These are phyloP conservation scores for Liparis tanakae DNA, from an alignment of 2,797 vertebrate genomes.

Conservation along the genomic window DNA sequence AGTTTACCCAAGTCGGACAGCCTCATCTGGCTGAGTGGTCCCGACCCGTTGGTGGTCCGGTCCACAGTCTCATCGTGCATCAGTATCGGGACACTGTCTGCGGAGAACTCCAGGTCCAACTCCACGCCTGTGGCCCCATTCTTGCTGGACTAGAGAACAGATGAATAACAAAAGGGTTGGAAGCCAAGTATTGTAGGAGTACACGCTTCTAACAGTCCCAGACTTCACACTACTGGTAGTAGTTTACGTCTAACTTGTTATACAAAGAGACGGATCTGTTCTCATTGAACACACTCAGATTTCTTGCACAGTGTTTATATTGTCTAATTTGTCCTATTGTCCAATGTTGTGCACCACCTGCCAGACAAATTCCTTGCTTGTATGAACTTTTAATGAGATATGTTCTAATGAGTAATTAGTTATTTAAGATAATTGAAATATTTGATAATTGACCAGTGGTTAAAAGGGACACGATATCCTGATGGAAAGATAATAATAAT, in stretches of 20 bases:
- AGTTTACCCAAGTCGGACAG: conserved; percentile 88
- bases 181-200: neutral
- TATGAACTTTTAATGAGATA: too few species aligned
- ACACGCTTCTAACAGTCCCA: neutral
- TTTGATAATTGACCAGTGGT: too few species aligned
- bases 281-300: too few species aligned
- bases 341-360: too few species aligned
- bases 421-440: too few species aligned
- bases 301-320: too few species aligned
- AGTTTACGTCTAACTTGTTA: too few species aligned
- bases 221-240: too few species aligned
- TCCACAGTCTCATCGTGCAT: conserved; percentile 96
- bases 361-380: too few species aligned
- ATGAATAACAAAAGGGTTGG: neutral
- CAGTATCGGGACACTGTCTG: conserved; percentile 90
- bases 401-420: too few species aligned
- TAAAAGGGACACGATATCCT: neutral
- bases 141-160: conserved; percentile 86
- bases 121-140: conserved; percentile 93
- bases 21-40: conserved; percentile 84
- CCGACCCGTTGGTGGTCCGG: conserved; percentile 91
- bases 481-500: neutral
- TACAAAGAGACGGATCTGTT: too few species aligned
- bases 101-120: conserved; percentile 93
- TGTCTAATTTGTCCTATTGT: too few species aligned